Evolutionary conservation across 1,140 invertebrate species (phyloP), one percentile per base, ranked within the genome.

Genomic region (Pseudomyrmex cubaensis): DNA sequence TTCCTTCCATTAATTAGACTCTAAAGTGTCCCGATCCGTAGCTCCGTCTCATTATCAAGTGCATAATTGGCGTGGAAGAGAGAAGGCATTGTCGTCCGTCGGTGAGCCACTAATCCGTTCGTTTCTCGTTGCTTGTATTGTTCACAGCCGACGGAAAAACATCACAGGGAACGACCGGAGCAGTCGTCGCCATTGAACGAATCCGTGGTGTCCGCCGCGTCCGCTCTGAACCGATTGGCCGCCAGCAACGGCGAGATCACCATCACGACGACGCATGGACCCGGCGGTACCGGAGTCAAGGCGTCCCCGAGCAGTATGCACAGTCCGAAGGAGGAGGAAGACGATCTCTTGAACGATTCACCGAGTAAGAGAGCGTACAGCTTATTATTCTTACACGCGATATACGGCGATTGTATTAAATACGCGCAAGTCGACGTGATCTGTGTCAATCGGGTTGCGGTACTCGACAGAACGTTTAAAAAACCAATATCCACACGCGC

Each of bases 341-440:
- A 96, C 73, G 97, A 98, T 94, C 94, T 97, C 66, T 95, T 97
- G 61, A 96, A 97, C 90, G 97, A 98, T 94, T 97, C 97, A 66
- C 96, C 97, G 92, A 97, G 97, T 98, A 96, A 96, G 96, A 83
- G 35, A 35, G 35, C 35, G 35, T 13, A 48, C 4, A 48, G 3
- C 25, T 72, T 72, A 50, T 50, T 50, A 25, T 25, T 25, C 15
- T 35, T 35, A 35, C 0, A 7, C n/a, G 22, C 9, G 25, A 25
- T 9, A 5, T n/a, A 20, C 13, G 10, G 20, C 10, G 56, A 80
- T 35, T 35, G 35, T 17, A 48, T 80, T 72, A 80, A 70, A 57
- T 22, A 13, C 44, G 15, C 74, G 61, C 56, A 48, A 63, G 64
- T 70, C 22, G 54, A 17, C 59, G 54, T 35, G 54, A 80, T 70